phyloP scores from a whole-genome alignment of 2,888 invertebrate genomes.

The Scaptomyza parva region DNA sequence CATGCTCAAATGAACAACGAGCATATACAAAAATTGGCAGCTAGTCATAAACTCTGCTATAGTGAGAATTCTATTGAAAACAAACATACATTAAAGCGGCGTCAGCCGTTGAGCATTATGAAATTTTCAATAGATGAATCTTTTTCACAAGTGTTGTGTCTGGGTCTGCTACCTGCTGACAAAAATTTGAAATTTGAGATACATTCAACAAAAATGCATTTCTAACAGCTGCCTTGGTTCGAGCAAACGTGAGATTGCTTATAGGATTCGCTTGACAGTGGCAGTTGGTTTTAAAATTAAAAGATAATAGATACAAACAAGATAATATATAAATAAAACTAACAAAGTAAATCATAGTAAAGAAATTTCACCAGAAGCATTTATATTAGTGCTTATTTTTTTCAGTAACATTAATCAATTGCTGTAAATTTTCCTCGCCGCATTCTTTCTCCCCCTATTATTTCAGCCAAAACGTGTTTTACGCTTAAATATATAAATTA shows the following conservation, averaged over 20 bases:
- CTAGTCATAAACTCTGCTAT: slow-evolving; percentile 19
- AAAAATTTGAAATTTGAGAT: slow-evolving; percentile 11
- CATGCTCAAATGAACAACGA: slow-evolving; percentile 8
- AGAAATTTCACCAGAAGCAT: not conserved
- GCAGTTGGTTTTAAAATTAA: slow-evolving; percentile 7
- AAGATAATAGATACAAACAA: slow-evolving; percentile 9
- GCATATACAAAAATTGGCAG: slow-evolving; percentile 1
- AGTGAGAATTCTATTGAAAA: slow-evolving; percentile 50
- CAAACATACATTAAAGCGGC: slow-evolving; percentile 38
- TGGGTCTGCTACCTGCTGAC: slow-evolving; percentile 55
- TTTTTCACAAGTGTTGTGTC: slow-evolving; percentile 53
- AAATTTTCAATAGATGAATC: slow-evolving; percentile 27
- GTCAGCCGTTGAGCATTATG: slow-evolving; percentile 2
- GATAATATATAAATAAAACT: not conserved
- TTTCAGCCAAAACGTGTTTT: slow-evolving; percentile 58
- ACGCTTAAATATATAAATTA: slow-evolving; percentile 41
- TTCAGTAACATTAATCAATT: slow-evolving; percentile 19
- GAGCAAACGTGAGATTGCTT: slow-evolving; percentile 6
- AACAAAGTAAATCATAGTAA: not conserved
- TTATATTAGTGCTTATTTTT: not conserved
- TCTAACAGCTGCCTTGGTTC: slow-evolving; percentile 31
- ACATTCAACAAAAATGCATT: not conserved
- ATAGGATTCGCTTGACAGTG: slow-evolving; percentile 1
- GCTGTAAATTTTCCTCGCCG: not conserved
- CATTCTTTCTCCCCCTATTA: no score